Evolutionary conservation across 2,113 vertebrate species (phyloP), one percentile per base, ranked within the genome.

Genomic region (Dipodomys spectabilis): DNA sequence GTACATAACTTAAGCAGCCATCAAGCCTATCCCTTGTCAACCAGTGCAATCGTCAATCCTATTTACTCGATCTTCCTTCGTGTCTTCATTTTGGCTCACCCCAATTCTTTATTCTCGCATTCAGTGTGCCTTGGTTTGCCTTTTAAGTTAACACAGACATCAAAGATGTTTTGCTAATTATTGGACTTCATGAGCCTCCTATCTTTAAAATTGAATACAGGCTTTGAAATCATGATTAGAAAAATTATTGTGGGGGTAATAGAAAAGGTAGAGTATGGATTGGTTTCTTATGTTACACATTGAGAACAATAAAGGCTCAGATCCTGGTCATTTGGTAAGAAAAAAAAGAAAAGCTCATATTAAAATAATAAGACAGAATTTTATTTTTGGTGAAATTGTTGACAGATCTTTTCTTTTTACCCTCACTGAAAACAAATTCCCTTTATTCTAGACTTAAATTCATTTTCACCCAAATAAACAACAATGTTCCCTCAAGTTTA

Each of bases 321-420:
- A 27, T 23, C 8, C 35, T 92, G 62, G 16, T 6, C 65, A 80
- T 45, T 64, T 82, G 23, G 3, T 39, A 16, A 11, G 35, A 20
- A 91, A 92, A 39, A 84, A 92, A 92, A 13, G 53, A 57, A 57
- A 57, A 57, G 15, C 15, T 72, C 64, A 89, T 78, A 79, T 57
- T 57, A 87, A 85, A 85, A 92, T 79, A 84, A 74, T 64, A 32
- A 0, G 53, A 9, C 71, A 73, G 67, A 75, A 39, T 71, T 39
- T 72, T 95, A 86, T 13, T 23, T 57, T 81, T 77, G 69, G 44
- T 9, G 0, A 67, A 91, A 84, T 57, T 87, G 91, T 72, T 87
- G 93, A 75, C 62, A 94, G 85, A 45, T 88, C 0, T 92, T 96
- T 95, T 75, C 16, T 45, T 60, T 27, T 85, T 72, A 8, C 95